phyloP scores from a whole-genome alignment of 1,140 invertebrate genomes.

The Tetramorium parvispinum region DNA sequence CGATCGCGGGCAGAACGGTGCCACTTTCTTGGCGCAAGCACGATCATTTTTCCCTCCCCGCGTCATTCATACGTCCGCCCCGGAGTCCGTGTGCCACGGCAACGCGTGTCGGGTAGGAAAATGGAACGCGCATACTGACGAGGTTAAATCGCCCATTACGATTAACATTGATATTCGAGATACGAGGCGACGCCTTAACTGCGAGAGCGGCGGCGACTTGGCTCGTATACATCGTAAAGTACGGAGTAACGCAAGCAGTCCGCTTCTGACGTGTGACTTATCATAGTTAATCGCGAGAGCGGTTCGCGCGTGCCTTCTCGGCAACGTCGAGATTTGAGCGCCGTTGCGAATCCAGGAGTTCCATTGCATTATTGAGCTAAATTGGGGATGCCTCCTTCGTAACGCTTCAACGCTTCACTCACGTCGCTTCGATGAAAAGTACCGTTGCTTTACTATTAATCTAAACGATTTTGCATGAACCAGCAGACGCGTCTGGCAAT shows the following conservation, averaged over 20 bases:
- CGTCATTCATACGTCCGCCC: constrained; percentile 50
- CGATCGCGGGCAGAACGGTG: constrained; percentile 47
- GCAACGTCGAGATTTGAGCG: constrained; percentile 29
- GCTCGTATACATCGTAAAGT: constrained; percentile 26
- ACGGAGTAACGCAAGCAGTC: constrained; percentile 14
- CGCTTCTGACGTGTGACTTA: constrained; percentile 41
- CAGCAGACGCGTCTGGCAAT: neutral
- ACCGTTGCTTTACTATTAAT: neutral
- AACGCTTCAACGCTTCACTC: neutral
- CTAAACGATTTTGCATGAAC: neutral
- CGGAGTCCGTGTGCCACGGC: constrained; percentile 11
- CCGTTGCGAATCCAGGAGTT: constrained; percentile 6
- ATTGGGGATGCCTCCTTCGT: neutral
- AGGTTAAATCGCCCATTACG: constrained; percentile 60
- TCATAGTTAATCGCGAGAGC: constrained; percentile 40
- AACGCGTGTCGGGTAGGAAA: constrained; percentile 46
- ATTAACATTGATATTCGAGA: constrained; percentile 61
- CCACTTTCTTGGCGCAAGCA: constrained; percentile 51
- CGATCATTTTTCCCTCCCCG: constrained; percentile 30
- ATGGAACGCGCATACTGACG: constrained; percentile 57
- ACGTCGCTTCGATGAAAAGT: neutral
- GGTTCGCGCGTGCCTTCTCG: constrained; percentile 15
- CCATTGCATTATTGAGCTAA: constrained; percentile 18
- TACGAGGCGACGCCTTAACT: constrained; percentile 56
- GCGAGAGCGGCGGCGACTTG: constrained; percentile 15